A percentile compares a stretch with the other conserved stretches of the same genome.
These are phyloP conservation scores for Tachystola acroxantha DNA, from an alignment of 2,888 invertebrate species.

Conservation along the genomic window DNA sequence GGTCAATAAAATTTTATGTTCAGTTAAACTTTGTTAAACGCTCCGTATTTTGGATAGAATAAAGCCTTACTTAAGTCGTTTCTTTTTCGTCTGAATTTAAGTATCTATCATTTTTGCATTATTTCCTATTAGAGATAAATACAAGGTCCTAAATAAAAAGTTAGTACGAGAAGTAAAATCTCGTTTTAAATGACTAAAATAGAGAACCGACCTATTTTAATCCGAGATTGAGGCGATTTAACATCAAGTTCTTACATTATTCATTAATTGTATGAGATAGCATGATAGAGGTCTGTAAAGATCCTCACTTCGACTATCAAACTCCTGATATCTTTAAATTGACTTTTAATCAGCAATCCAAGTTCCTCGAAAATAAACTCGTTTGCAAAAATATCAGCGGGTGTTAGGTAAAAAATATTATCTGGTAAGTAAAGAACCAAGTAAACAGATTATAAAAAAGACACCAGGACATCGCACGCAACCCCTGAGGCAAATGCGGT, in stretches of 20 bases:
- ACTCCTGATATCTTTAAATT: no score
- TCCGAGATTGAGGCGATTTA: no score
- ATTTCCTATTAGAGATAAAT: no score
- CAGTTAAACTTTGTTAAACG: slow-evolving; percentile 74
- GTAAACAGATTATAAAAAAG: slow-evolving; percentile 75
- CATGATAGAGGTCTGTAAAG: no score
- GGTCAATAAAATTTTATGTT: slow-evolving; percentile 76
- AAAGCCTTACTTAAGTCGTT: slow-evolving; percentile 9
- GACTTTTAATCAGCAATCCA: no score
- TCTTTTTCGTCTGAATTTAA: neutral
- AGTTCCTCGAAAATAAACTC: no score
- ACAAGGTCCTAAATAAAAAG: no score
- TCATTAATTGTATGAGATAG: no score
- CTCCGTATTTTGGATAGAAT: slow-evolving; percentile 29
- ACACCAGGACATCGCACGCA: slow-evolving; percentile 39
- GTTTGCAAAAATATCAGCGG: slow-evolving; percentile 43
- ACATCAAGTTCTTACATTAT: no score
- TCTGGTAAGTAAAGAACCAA: slow-evolving; percentile 54
- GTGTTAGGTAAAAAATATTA: slow-evolving; percentile 61
- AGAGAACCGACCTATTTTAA: no score
- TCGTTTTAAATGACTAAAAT: neutral
- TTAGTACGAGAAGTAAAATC: neutral
- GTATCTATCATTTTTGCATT: no score
- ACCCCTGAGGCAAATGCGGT: slow-evolving; percentile 36
- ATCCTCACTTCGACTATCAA: no score